Base-by-base conservation (phyloP, 2,797 vertebrate genomes). In the Psittacula echo region DNA sequence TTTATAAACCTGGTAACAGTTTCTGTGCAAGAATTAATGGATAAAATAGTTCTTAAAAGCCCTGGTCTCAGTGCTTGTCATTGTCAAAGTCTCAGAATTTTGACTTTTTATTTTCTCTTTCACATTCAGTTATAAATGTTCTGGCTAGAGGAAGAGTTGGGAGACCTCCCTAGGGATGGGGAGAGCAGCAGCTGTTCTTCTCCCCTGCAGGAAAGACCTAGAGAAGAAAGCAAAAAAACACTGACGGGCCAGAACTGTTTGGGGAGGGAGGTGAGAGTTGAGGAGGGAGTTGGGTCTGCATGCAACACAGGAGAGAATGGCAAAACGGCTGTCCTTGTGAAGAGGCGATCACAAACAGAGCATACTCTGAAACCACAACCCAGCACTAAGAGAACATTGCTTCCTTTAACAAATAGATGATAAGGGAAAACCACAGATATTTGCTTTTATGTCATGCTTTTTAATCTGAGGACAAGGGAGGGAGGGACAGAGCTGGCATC, bases 261-360 rank as follows among this genome's bases (percentile, higher is more conserved):
- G 90, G 56, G 50, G 34, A 91, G 27, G 39, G 77, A 66, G 60
- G 19, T 8, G 24, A 66, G 21, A 29, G 11, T 2, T 23, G 53
- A 37, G 34, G 13, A 42, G 29, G 23, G 4, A 27, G 0, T 4
- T 58, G 54, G 14, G 30, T 56, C 17, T 30, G 87, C 53, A 21
- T 9, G 73, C 56, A 13, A 1, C 0, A 1, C 27, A 2, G 3
- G 13, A 26, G 26, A 39, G 20, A 68, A 32, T 7, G n/a, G 26
- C 45, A 53, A 34, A 26, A 20, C 1, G 5, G 21, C 21, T 62
- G 66, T 41, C n/a, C 51, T 64, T 2, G 13, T 48, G 64, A 32
- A 51, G 41, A 70, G 24, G 45, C 0, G 0, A 21, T n/a, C 34
- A 45, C 42, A 10, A 6, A 5, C 0, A 0, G 39, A 34, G 10